phyloP scores from a whole-genome alignment of 2,888 invertebrate species.

The Eilema sororculum region DNA sequence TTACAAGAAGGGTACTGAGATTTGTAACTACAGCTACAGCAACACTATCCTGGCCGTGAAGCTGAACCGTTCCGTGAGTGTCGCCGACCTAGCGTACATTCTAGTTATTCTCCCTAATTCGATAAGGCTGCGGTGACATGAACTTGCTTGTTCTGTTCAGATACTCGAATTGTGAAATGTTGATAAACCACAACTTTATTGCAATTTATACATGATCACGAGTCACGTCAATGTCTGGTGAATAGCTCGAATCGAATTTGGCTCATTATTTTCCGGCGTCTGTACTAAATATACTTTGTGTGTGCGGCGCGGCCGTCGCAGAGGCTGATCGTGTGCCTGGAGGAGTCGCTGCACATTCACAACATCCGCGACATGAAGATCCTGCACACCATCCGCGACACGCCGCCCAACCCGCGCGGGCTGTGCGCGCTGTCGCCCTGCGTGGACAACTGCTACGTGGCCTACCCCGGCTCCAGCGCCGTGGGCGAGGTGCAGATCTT shows the following conservation, averaged over 20 bases:
- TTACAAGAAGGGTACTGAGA: constrained; percentile 98
- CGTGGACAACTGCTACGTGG: constrained; percentile 97
- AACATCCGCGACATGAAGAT: constrained; percentile 99
- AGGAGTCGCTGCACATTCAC: constrained; percentile 99
- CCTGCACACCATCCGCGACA: constrained; percentile 98
- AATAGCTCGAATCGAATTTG: neutral
- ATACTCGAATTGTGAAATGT: no score
- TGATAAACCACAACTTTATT: no score
- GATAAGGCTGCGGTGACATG: no score
- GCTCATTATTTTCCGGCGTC: neutral
- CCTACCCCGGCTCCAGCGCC: constrained; percentile 98
- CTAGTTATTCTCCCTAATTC: neutral
- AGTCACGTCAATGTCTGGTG: neutral
- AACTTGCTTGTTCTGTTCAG: no score
- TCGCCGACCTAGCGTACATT: neutral
- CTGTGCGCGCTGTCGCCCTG: constrained; percentile 96
- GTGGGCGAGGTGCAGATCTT: constrained; percentile 98
- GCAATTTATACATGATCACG: neutral
- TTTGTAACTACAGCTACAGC: constrained; percentile 98
- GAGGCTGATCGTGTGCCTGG: constrained; percentile 98
- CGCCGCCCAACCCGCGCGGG: constrained; percentile 97
- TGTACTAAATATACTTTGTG: neutral
- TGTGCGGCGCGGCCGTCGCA: constrained; percentile 64
- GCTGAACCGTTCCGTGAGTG: constrained; percentile 95
- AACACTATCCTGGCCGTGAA: constrained; percentile 98